A percentile compares a stretch with the other conserved stretches of the same genome.
These are phyloP conservation scores for Siderastrea radians DNA, from an alignment of 92 coral and sea anemone species.

Conservation along the genomic window DNA sequence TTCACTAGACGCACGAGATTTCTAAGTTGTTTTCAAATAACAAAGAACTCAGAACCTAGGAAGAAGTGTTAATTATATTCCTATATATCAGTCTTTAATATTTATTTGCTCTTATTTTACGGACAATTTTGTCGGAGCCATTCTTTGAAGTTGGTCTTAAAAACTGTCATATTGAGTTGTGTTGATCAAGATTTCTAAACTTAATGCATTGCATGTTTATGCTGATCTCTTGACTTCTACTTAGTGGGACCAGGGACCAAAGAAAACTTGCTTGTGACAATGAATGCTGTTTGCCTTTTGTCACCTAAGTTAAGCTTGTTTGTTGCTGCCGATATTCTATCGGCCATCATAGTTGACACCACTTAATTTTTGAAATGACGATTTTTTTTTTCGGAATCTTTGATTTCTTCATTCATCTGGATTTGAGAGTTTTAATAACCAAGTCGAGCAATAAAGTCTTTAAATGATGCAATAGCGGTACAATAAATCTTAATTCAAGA, in stretches of 20 bases:
- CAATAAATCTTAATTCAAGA: no score
- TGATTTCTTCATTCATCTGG: neutral
- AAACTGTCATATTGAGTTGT: neutral
- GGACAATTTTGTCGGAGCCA: conserved; percentile 30
- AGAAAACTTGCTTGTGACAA: no score
- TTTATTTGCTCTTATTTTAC: conserved; percentile 12
- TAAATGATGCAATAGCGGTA: neutral
- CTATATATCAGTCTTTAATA: neutral
- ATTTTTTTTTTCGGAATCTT: neutral
- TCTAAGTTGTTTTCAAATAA: neutral
- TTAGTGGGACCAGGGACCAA: no score
- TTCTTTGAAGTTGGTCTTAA: conserved; percentile 5
- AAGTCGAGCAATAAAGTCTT: neutral
- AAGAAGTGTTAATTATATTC: neutral
- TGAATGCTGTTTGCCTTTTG: no score
- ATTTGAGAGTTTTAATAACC: conserved; percentile 2
- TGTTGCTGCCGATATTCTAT: no score
- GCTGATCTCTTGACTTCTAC: no score
- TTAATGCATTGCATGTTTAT: no score
- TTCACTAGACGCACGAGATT: neutral
- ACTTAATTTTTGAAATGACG: neutral
- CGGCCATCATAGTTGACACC: no score
- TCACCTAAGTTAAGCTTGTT: no score
- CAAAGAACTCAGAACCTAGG: neutral
- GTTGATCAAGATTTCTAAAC: neutral